Evolutionary conservation across 1,140 invertebrate genomes (phyloP).

Genomic region (Trichonephila inaurata): DNA sequence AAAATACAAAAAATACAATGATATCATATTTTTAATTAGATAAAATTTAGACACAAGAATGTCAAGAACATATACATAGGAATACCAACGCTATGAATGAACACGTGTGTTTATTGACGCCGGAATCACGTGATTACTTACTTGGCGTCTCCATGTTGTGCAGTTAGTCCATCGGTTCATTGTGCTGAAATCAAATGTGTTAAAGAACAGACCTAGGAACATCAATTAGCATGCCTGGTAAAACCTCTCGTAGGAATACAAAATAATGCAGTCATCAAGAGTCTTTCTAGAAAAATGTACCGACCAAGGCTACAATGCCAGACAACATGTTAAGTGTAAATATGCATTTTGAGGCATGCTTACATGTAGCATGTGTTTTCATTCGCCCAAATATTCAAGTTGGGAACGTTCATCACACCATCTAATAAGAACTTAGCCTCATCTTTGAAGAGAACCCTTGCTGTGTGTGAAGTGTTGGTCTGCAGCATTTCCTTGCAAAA

Average conservation of each 20-base stretch:
- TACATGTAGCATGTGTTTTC: background rate
- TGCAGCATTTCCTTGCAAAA: background rate
- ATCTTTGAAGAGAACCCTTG: conserved; percentile 7
- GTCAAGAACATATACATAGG: too few species aligned
- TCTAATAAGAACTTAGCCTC: background rate
- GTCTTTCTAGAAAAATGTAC: background rate
- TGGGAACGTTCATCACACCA: background rate
- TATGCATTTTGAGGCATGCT: background rate
- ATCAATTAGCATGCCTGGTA: background rate
- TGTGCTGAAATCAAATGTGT: background rate
- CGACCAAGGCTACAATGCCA: background rate
- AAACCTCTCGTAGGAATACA: background rate
- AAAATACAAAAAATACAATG: too few species aligned
- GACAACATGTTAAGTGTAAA: background rate
- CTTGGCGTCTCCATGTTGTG: too few species aligned
- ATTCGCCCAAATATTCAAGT: background rate
- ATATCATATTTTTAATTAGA: too few species aligned
- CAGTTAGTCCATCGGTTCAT: too few species aligned
- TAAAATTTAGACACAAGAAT: too few species aligned
- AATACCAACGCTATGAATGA: too few species aligned
- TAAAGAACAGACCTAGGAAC: too few species aligned
- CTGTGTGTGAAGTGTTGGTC: background rate
- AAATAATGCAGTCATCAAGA: too few species aligned
- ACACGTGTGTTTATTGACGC: too few species aligned
- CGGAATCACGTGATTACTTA: too few species aligned